Evolutionary conservation across 1,140 invertebrate species (phyloP).

Genomic region (Archegozetes longisetosus): DNA sequence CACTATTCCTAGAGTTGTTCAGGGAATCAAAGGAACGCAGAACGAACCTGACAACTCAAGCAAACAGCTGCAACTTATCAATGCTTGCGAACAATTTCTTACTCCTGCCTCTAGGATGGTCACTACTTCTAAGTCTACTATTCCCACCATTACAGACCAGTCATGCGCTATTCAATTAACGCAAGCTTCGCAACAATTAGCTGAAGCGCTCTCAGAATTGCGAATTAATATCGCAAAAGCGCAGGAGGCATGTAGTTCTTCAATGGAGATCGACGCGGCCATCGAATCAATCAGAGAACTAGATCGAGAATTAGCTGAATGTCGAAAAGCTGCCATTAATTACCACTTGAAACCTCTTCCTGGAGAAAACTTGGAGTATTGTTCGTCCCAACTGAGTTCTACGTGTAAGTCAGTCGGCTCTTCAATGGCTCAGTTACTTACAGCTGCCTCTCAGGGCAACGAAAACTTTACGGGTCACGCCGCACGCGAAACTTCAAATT

Average conservation of each 20-base stretch:
- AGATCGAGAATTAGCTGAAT: slow-evolving; percentile 62
- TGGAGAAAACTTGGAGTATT: slow-evolving; percentile 63
- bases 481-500: slow-evolving; percentile 57
- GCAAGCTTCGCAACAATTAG: slow-evolving; percentile 54
- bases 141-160: slow-evolving; percentile 70
- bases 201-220: slow-evolving; percentile 56
- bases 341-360: slow-evolving; percentile 60
- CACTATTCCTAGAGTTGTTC: slow-evolving; percentile 60
- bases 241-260: slow-evolving; percentile 66
- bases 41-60: slow-evolving; percentile 51
- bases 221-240: slow-evolving; percentile 62
- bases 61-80: slow-evolving; percentile 63
- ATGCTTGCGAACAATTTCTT: slow-evolving; percentile 62
- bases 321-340: slow-evolving; percentile 50
- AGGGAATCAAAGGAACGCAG: slow-evolving; percentile 56
- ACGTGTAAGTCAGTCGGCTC: slow-evolving; percentile 46
- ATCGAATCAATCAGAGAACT: slow-evolving; percentile 59
- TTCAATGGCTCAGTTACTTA: slow-evolving; percentile 60
- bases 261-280: slow-evolving; percentile 60
- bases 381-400: slow-evolving; percentile 49
- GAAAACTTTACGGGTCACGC: slow-evolving; percentile 64
- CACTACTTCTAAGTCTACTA: slow-evolving; percentile 50
- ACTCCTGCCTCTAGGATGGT: slow-evolving; percentile 49
- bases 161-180: slow-evolving; percentile 51
- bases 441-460: slow-evolving; percentile 65